phyloP scores from a whole-genome alignment of 2,797 vertebrate species.

The Sus cebifrons region DNA sequence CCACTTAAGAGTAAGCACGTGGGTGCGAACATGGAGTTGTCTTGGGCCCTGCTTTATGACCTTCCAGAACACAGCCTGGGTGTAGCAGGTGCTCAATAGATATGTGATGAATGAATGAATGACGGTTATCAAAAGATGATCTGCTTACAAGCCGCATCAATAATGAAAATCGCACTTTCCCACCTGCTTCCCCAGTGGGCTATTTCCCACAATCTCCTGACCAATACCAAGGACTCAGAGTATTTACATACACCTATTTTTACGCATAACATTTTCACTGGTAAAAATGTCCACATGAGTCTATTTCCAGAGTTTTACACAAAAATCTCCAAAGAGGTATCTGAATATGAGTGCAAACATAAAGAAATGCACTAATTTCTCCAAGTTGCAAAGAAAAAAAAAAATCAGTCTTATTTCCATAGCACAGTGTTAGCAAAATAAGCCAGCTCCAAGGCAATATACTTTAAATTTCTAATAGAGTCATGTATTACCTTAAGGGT shows the following conservation, averaged over 20 bases:
- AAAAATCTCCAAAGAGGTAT: slow-evolving; percentile 38
- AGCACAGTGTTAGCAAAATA: slow-evolving; percentile 38
- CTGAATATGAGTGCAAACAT: not conserved
- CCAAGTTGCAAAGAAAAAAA: slow-evolving; percentile 41
- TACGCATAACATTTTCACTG: slow-evolving; percentile 20
- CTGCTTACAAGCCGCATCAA: not conserved
- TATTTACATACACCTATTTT: not conserved
- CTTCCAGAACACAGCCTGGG: not conserved
- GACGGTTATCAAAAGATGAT: not conserved
- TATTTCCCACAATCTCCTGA: slow-evolving; percentile 1
- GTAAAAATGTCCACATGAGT: slow-evolving; percentile 19
- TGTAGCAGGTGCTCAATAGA: not conserved
- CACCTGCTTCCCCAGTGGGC: not conserved
- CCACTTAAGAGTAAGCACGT: not conserved
- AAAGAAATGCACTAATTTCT: slow-evolving; percentile 57
- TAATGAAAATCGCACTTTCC: not conserved
- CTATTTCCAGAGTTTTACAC: slow-evolving; percentile 23
- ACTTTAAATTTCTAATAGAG: slow-evolving; percentile 56
- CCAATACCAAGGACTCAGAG: not conserved
- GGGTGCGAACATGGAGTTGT: not conserved
- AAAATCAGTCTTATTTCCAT: slow-evolving; percentile 40
- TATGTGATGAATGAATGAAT: not conserved
- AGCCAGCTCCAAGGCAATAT: slow-evolving; percentile 44
- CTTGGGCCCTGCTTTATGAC: not conserved
- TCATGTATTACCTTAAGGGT: slow-evolving; percentile 68